Conservation (phyloP, 2,797 vertebrate species). For the Gallinago solitaria region DNA sequence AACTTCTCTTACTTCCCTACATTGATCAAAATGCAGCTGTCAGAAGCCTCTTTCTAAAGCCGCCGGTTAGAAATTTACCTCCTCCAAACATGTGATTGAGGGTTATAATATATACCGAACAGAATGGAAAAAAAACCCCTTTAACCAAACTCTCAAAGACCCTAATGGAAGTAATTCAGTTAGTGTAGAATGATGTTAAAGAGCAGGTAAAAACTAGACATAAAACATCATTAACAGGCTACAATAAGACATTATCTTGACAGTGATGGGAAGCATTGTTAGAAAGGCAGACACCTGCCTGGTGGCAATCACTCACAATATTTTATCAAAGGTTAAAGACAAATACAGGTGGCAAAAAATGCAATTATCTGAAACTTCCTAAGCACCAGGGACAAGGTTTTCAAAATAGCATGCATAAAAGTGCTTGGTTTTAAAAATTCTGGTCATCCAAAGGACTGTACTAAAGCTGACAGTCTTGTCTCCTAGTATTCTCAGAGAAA, state of each 20-base stretch:
- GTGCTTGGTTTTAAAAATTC: background rate
- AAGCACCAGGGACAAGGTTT: background rate
- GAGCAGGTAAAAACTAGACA: background rate
- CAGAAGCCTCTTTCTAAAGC: background rate
- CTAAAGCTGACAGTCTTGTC: background rate
- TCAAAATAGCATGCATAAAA: background rate
- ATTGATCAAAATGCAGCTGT: background rate
- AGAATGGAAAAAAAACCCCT: background rate
- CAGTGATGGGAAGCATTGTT: background rate
- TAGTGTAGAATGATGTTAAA: background rate
- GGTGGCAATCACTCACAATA: background rate
- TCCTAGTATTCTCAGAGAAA: background rate
- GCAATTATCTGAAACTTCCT: background rate
- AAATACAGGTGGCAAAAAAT: background rate
- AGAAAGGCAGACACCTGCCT: background rate
- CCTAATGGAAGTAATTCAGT: background rate
- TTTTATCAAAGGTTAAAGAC: background rate
- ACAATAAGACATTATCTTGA: background rate
- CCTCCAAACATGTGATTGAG: background rate
- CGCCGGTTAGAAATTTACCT: background rate
- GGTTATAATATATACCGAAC: background rate
- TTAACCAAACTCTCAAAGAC: background rate
- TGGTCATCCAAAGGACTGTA: background rate
- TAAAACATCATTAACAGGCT: background rate
- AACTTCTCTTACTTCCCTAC: background rate